phyloP scores from a whole-genome alignment of 2,888 invertebrate genomes.

The Spodoptera exigua region DNA sequence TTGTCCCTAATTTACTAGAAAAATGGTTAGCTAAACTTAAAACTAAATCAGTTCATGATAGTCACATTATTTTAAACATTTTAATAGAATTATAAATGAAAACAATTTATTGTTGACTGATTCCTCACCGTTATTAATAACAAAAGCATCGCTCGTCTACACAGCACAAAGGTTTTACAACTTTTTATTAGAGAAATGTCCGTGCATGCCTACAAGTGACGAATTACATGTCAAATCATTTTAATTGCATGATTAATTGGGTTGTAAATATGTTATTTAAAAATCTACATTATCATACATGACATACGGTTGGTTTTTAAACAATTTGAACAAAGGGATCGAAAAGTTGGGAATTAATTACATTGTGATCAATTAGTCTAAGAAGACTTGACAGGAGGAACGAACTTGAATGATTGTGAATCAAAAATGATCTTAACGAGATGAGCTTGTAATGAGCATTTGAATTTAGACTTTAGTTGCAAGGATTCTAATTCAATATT shows the following conservation, averaged over 20 bases:
- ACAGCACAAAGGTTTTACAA: slow-evolving; percentile 20
- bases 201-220: slow-evolving; percentile 63
- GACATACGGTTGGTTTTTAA: slow-evolving; percentile 52
- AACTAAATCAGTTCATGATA: too few species aligned
- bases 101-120: too few species aligned
- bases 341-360: slow-evolving; percentile 45
- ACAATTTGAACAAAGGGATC: slow-evolving; percentile 48
- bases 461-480: background rate
- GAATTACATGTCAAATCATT: slow-evolving; percentile 69
- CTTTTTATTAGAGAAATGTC: slow-evolving; percentile 57
- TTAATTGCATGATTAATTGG: slow-evolving; percentile 74
- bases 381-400: slow-evolving; percentile 46
- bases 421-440: slow-evolving; percentile 32
- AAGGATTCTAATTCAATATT: background rate
- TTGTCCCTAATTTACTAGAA: too few species aligned
- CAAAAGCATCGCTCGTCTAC: slow-evolving; percentile 35
- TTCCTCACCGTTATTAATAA: too few species aligned
- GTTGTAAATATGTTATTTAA: slow-evolving; percentile 47
- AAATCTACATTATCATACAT: slow-evolving; percentile 53
- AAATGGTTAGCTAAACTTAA: too few species aligned
- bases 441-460: background rate
- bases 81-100: too few species aligned
- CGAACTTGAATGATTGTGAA: slow-evolving; percentile 30
- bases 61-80: too few species aligned
- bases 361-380: slow-evolving; percentile 55